Evolutionary conservation across 2,797 vertebrate species (phyloP), one percentile per base, ranked within the genome.

Genomic region (Adelosebastes latens): DNA sequence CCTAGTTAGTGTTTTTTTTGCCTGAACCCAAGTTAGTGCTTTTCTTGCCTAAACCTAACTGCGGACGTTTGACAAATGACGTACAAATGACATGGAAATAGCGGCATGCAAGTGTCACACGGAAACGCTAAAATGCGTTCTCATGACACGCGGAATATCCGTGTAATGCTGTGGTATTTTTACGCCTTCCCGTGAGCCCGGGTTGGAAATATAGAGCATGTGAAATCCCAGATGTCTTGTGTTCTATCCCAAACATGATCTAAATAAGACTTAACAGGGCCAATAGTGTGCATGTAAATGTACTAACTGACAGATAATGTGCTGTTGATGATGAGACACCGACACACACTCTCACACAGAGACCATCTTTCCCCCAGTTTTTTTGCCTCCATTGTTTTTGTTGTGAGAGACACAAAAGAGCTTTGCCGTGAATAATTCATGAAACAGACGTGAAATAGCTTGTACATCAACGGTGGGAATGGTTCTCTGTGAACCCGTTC

Each of bases 381-480:
- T 56, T 83, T 81, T 79, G 27, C 82, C 86, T 71, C 68, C 42
- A 62, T 89, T 89, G 88, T 89, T 92, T 89, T 92, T 92, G 84
- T 90, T 88, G 62, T 86, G 69, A 53, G 39, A 58, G 88, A 87
- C 76, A 90, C 87, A 91, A 93, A 93, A 87, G 88, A 89, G 87
- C 65, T 68, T 74, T 68, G 22, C 49, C 62, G 79, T 94, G 90
- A 94, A 93, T 93, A 90, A 94, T 95, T 93, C 77, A 94, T 93
- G 91, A 83, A 92, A 85, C 91, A 92, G 84, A 87, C 77, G 75
- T 79, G 83, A 84, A 92, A 84, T 87, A 83, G 82, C 86, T 86
- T 24, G 75, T 78, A 83, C 90, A 91, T 88, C 84, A 87, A 83
- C 89, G 74, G 78, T 71, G 89, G 88, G 89, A 91, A 77, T 90